Evolutionary conservation across 1,140 invertebrate genomes (phyloP), one percentile per base, ranked within the genome.

Genomic region (Calephelis nemesis): DNA sequence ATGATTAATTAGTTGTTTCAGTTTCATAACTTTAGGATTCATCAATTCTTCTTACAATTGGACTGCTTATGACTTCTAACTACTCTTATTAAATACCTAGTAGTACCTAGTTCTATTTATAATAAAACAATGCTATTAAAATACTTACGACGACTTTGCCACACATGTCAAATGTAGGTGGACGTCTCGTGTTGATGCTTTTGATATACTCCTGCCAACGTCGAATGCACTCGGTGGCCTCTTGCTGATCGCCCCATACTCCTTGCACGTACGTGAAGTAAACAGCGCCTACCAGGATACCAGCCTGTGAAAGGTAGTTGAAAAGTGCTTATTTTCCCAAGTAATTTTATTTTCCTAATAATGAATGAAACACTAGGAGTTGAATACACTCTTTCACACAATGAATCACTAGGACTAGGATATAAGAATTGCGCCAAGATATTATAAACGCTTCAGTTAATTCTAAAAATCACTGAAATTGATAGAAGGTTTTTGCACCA

Each of bases 201-300:
- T 81, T 79, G 47, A 86, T 67, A 72, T 88, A 90, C 74, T 87
- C 90, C 66, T 80, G 77, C 89, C 90, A 91, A 39, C 86, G 83
- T 10, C 79, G 76, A 62, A 89, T 70, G 76, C 84, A 88, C 70
- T 88, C 87, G 19, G 81, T 87, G 69, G 85, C 83, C 65, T 85
- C 82, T 75, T 77, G 83, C 73, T 90, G 88, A 62, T 89, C 82
- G 69, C 89, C 88, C 91, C 91, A 92, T 63, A 92, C 77, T 74
- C 89, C 89, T 81, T 92, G 87, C 49, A 75, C 72, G 69, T 85
- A 86, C 72, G 89, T 91, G 76, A 88, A 92, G 71, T 87, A 87
- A 58, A 88, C 77, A 63, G 83, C 77, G 40, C 88, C 83, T 76
- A 81, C 84, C 66, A 92, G 80, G 79, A 91, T 79, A 58, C 84